phyloP scores from a whole-genome alignment of 2,113 vertebrate species.

The Hyla sarda region DNA sequence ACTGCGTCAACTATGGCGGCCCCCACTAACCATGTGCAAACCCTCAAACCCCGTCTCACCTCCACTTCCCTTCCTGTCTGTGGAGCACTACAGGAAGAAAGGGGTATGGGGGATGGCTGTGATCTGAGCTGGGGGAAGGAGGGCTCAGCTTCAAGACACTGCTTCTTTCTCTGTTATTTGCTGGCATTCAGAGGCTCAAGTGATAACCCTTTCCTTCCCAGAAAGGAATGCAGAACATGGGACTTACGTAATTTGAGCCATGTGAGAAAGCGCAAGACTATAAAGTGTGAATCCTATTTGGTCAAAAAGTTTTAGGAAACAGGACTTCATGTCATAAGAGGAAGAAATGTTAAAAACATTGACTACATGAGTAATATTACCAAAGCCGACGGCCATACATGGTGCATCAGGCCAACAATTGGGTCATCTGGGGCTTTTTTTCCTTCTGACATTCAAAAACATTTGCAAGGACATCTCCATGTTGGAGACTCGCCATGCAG shows the following conservation, averaged over 20 bases:
- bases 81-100: neutral
- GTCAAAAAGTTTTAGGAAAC: neutral
- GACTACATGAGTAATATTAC: neutral
- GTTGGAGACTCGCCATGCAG: neutral
- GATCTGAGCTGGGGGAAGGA: slow-evolving; percentile 39
- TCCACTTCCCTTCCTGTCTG: slow-evolving; percentile 7
- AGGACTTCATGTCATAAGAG: neutral
- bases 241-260: slow-evolving; percentile 2
- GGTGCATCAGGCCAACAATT: neutral
- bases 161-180: slow-evolving; percentile 41
- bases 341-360: neutral
- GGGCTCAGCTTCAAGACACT: slow-evolving; percentile 35
- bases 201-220: slow-evolving; percentile 33
- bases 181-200: slow-evolving; percentile 18
- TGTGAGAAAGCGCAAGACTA: neutral
- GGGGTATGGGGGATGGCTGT: neutral
- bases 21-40: neutral
- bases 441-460: neutral
- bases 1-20: neutral
- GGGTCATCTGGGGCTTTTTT: neutral
- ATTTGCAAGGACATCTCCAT: no score
- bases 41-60: slow-evolving; percentile 22
- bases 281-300: neutral
- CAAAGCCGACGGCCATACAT: neutral
- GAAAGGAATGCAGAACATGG: slow-evolving; percentile 8